These are phyloP conservation scores for Megaceryle torquata DNA, from an alignment of 2,113 vertebrate genomes.

Conservation along the genomic window DNA sequence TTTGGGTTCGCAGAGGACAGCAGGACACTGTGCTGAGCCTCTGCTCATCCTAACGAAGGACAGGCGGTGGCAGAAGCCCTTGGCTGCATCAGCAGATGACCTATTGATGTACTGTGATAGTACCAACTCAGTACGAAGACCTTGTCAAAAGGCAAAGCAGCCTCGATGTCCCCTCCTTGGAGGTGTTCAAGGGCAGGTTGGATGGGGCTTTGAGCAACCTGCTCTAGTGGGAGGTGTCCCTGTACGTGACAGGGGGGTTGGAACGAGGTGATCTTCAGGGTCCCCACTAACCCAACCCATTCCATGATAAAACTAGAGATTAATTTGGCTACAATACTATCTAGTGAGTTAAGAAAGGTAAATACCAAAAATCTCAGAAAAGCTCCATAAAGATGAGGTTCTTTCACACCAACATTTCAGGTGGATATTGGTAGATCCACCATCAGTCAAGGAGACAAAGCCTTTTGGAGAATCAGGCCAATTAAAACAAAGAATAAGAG, in stretches of 20 bases:
- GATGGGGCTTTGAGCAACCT: not conserved
- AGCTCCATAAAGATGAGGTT: not conserved
- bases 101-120: accelerated
- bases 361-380: not conserved
- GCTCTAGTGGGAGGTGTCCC: not conserved
- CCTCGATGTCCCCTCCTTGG: not conserved
- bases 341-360: not conserved
- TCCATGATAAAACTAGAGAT: not conserved
- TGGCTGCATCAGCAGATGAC: not conserved
- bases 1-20: accelerated
- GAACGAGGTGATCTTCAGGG: not conserved
- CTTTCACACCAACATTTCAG: not conserved
- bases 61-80: not conserved
- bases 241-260: too few relatives aligned
- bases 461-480: not conserved
- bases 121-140: not conserved
- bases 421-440: not conserved
- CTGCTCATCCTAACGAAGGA: not conserved
- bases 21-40: not conserved
- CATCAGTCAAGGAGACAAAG: not conserved
- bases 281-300: not conserved
- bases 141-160: not conserved
- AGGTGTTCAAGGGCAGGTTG: not conserved
- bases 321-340: not conserved
- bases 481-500: not conserved